Percentiles rank a stretch among this genome's conserved stretches.
Evolutionary conservation across 2,113 vertebrate genomes (phyloP).

Genomic region (Oncorhynchus nerka): DNA sequence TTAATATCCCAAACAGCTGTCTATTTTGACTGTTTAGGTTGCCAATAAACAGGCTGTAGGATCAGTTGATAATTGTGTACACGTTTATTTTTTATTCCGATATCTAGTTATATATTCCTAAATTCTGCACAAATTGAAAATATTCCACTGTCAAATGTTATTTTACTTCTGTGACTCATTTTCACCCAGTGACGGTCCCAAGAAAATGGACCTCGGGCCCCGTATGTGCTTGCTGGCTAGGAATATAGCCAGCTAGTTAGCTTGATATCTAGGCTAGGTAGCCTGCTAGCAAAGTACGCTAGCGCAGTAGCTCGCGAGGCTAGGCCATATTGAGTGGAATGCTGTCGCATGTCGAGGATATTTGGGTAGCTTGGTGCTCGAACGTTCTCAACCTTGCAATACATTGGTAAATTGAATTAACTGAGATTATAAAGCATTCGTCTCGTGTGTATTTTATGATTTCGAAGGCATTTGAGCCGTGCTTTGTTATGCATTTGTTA

Average conservation of each 20-base stretch:
- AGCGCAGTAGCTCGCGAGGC: slow-evolving; percentile 43
- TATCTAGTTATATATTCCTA: not conserved
- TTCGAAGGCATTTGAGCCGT: not conserved
- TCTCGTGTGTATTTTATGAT: accelerated
- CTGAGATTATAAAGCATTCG: not conserved
- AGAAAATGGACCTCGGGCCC: not conserved
- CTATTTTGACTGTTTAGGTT: not conserved
- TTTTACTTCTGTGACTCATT: not conserved
- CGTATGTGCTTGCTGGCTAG: slow-evolving; percentile 16
- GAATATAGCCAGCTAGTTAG: slow-evolving; percentile 63
- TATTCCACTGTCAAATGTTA: not conserved
- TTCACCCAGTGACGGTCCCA: not conserved
- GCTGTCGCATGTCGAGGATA: slow-evolving; percentile 49
- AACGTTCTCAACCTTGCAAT: not conserved
- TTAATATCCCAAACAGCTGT: not conserved
- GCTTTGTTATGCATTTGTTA: not conserved
- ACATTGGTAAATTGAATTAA: not conserved
- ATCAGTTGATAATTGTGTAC: not conserved
- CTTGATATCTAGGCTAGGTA: slow-evolving; percentile 60
- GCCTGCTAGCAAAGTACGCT: slow-evolving; percentile 48
- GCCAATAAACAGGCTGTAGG: not conserved
- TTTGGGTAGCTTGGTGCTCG: slow-evolving; percentile 13
- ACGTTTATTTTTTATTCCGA: not conserved
- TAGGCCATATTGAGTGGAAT: slow-evolving; percentile 48
- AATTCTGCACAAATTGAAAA: not conserved